Evolutionary conservation across 1,140 invertebrate species (phyloP).

Genomic region (Macrobrachium nipponense): DNA sequence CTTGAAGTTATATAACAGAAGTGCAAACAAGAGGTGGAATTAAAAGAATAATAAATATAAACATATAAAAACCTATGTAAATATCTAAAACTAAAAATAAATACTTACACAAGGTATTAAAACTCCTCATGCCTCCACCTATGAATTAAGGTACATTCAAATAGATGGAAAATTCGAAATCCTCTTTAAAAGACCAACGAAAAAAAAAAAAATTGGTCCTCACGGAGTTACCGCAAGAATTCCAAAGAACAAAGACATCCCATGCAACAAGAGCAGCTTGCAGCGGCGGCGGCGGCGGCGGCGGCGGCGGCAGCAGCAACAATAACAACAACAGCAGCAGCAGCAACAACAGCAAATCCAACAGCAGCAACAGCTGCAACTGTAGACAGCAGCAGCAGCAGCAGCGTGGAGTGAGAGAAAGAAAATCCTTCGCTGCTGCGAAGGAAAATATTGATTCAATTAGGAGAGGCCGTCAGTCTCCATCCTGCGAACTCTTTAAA

Average conservation of each 20-base stretch:
- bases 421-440: slow-evolving; percentile 33
- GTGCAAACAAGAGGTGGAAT: no score
- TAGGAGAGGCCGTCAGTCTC: slow-evolving; percentile 41
- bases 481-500: slow-evolving; percentile 52
- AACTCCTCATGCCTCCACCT: no score
- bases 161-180: no score
- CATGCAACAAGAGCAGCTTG: not conserved
- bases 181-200: no score
- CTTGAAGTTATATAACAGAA: no score
- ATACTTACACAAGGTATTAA: no score
- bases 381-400: slow-evolving; percentile 7
- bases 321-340: not conserved
- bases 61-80: no score
- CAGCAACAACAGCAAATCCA: slow-evolving; percentile 6
- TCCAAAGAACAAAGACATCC: not conserved
- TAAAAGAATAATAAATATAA: no score
- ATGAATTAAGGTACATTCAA: no score
- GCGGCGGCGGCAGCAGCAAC: not conserved
- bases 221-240: not conserved
- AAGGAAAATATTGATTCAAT: slow-evolving; percentile 59
- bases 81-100: no score
- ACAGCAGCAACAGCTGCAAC: not conserved
- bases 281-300: not conserved
- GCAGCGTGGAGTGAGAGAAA: not conserved
- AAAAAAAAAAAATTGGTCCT: not conserved